Evolutionary conservation across 2,888 invertebrate species (phyloP), one percentile per base, ranked within the genome.

Genomic region (Zhuqinia jingwanae): DNA sequence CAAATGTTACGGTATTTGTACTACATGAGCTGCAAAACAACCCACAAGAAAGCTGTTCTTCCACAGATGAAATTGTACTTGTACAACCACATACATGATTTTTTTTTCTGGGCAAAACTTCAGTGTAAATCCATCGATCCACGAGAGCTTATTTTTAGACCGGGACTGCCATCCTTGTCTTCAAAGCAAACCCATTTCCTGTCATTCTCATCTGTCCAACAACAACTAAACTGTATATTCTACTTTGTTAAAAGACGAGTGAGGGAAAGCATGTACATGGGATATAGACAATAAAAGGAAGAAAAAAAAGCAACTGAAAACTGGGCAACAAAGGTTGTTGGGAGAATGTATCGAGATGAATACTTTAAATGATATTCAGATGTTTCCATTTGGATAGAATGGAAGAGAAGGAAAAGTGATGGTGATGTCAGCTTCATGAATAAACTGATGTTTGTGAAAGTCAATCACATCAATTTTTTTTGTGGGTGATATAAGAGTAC

Each of bases 61-160:
- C 25, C 27, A 30, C 30, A 75, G 75, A 53, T 27, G 56, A 36
- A 36, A 27, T 76, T 20, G 20, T 36, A 76, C 36, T 76, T 53
- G 27, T 20, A 50, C 73, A 17, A 17, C 36, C 17, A 25, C 50
- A 25, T 73, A 17, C 47, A 56, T 27, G 42, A 76, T 17, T 76
- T 17, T 53, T 76, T 76, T 76, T 76, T 56, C 56, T 15, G 30
- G 25, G 27, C 65, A 68, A 47, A 65, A 36, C 42, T 70, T 82
- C 73, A 73, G 30, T 76, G 15, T 56, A 76, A 53, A 82, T 77
- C 78, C 58, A 85, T 85, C 85, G 78, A 85, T 85, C 85, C 70
- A 47, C 47, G 13, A 77, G 73, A 58, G n/a, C n/a, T 78, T 85
- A 85, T 85, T 85, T 85, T 78, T 85, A 85, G 85, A 85, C 27